These are phyloP conservation scores for Megalonaias nervosa DNA, from an alignment of 1,140 invertebrate species.

Conservation along the genomic window DNA sequence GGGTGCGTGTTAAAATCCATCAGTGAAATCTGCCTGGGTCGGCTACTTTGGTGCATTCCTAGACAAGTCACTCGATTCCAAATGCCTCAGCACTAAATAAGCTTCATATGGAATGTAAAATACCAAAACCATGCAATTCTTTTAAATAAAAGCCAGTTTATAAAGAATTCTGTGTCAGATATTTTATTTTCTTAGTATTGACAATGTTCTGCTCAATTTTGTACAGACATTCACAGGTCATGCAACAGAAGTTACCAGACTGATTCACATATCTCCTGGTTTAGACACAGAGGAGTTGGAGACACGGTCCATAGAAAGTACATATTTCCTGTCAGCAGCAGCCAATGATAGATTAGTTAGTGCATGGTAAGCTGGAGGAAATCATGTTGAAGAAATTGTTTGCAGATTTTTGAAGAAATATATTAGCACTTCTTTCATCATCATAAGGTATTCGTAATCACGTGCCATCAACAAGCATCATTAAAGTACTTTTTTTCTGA, in stretches of 20 bases:
- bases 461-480: background rate
- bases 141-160: background rate
- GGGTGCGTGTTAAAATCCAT: too few relatives aligned
- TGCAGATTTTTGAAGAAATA: background rate
- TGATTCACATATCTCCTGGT: slow-evolving; percentile 71
- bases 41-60: too few relatives aligned
- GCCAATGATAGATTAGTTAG: slow-evolving; percentile 75
- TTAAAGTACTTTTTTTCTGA: background rate
- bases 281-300: slow-evolving; percentile 2
- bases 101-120: background rate
- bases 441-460: background rate
- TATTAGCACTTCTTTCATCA: background rate
- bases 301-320: slow-evolving; percentile 48
- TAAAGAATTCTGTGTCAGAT: background rate
- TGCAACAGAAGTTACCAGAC: slow-evolving; percentile 76
- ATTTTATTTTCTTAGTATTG: background rate
- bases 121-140: background rate
- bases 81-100: background rate
- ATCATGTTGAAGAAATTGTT: background rate
- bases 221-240: slow-evolving; percentile 78
- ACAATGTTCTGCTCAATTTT: background rate
- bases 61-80: too few relatives aligned
- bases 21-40: too few relatives aligned
- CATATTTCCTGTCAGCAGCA: slow-evolving; percentile 78
- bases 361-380: slow-evolving; percentile 74